Evolutionary conservation across 2,888 invertebrate species (phyloP).

Genomic region (Aplocera efformata): DNA sequence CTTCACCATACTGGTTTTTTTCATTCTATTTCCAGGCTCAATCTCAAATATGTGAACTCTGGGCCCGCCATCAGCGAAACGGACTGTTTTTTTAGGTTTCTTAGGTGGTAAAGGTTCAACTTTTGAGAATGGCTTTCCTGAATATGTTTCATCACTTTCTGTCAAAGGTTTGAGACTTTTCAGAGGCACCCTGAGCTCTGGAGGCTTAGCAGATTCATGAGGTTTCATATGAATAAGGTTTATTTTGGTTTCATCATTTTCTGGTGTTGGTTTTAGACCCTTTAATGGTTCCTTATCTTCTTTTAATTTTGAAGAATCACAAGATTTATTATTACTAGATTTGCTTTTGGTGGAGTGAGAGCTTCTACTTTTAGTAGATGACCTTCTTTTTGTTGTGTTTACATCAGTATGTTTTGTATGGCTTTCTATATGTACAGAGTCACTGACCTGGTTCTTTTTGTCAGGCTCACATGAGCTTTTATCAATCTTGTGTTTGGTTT

Average conservation of each 20-base stretch:
- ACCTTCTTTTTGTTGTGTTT: constrained; percentile 11
- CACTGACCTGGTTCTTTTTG: constrained; percentile 15
- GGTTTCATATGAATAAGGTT: constrained; percentile 7
- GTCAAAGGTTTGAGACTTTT: constrained; percentile 50
- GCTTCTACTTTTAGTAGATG: constrained; percentile 18
- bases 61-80: constrained; percentile 51
- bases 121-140: constrained; percentile 56
- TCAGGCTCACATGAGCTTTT: constrained; percentile 4
- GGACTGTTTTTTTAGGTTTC: constrained; percentile 54
- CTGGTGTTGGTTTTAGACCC: constrained; percentile 45
- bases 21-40: constrained; percentile 63
- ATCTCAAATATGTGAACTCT: constrained; percentile 54
- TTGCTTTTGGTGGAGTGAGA: constrained; percentile 8
- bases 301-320: constrained; percentile 28
- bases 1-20: constrained; percentile 57
- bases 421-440: constrained; percentile 18
- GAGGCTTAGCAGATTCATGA: constrained; percentile 9
- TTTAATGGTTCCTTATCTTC: constrained; percentile 39
- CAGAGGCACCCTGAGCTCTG: constrained; percentile 42
- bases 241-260: constrained; percentile 33
- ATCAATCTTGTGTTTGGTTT: constrained; percentile 24
- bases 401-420: constrained; percentile 12
- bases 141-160: constrained; percentile 40
- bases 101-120: constrained; percentile 46
- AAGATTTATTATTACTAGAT: constrained; percentile 11